Evolutionary conservation across 2,888 invertebrate genomes (phyloP), one percentile per base, ranked within the genome.

Genomic region (Parnassius mnemosyne): DNA sequence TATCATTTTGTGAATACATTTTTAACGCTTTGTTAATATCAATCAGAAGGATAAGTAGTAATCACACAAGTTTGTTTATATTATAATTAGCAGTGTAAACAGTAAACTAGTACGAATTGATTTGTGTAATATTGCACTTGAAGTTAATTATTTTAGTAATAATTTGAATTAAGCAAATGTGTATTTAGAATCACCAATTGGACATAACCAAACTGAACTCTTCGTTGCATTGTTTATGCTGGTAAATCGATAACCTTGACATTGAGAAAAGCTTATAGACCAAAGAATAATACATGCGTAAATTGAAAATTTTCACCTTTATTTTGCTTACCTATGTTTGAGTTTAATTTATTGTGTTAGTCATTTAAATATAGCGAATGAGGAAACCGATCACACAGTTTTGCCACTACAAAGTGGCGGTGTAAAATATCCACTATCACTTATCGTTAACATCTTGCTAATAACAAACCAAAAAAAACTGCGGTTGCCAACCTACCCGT

Each of bases 51-150:
- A 46, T 58, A 59, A 54, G 41, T 51, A 41, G 41, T 12, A 44
- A 12, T 58, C 1, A 50, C 16, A 55, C 46, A 51, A 42, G 41
- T 55, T n/a, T 63, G 41, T 55, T 55, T 57, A 49, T n/a, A 2
- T 50, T 54, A 1, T 50, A 43, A 53, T 62, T 34, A 53, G 9
- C 10, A n/a, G 10, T 10, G 9, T 43, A 44, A 20, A 13, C 34
- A 34, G 34, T 34, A 34, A 34, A 53, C 53, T 16, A 16, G 5
- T 10, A 25, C 12, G 13, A 49, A 53, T 49, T 60, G 10, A 11
- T 49, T 54, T 16, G 25, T 16, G 7, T 9, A 34, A 13, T n/a
- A 59, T 59, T 59, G 46, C 25, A 25, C n/a, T 53, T 9, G 0
- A 10, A 16, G 20, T 44, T 44, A 25, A 52, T 58, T 52, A 58